Evolutionary conservation across 2,888 invertebrate genomes (phyloP), one percentile per base, ranked within the genome.

Genomic region (Alsophila aescularia): DNA sequence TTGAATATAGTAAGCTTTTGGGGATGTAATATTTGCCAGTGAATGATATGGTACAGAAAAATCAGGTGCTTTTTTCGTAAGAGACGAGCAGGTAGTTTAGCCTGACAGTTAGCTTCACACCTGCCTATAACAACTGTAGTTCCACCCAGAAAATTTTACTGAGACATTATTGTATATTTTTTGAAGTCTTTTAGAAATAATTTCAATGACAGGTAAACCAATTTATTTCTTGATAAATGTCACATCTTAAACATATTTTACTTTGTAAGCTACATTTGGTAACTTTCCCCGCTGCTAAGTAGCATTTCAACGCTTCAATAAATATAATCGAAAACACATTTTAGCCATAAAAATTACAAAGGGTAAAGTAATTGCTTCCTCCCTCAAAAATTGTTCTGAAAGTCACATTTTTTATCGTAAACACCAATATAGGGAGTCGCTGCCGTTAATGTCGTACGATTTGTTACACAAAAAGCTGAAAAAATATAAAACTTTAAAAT

Each of bases 321-420:
- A 60, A 31, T 49, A 40, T 54, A 58, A 64, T 60, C 52, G 41
- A 66, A 70, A 75, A 67, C 59, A 63, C 64, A 63, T 70, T 72
- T 64, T 66, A 40, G 59, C 48, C 67, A 70, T 70, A 64, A 72
- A 67, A 66, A 68, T 73, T 73, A 73, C 72, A 71, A 73, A 74
- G 67, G 66, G 72, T 72, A 74, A 53, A 43, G 64, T 66, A 73
- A 77, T 80, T 74, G 75, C 77, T 82, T 77, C 61, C 73, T 64
- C 77, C 75, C 73, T 72, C 63, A 69, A 77, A 77, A 77, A 74
- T 68, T 72, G 73, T 71, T 73, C 64, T 58, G 69, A 77, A 77
- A 77, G 71, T 81, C 73, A 69, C 72, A 76, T 79, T 81, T 84
- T 83, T 83, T 77, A 73, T 75, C 67, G 73, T 68, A 73, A 75